Evolutionary conservation across 1,140 invertebrate species (phyloP).

Genomic region (Brachionus asplanchnoidis): DNA sequence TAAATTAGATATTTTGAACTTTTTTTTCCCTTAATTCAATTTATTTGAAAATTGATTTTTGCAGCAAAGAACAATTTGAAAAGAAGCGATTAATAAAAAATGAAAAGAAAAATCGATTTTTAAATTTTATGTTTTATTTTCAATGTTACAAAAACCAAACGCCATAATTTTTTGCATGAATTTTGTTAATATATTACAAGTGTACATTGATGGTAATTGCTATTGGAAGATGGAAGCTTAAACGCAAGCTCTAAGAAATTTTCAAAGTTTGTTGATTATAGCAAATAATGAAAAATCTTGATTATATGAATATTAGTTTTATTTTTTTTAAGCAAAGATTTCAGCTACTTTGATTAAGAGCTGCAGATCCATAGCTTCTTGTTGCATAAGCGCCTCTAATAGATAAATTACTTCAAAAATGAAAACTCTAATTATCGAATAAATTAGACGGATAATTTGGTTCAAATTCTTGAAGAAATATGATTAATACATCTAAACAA

Average conservation of each 20-base stretch:
- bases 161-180: slow-evolving; percentile 31
- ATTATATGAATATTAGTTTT: background rate
- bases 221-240: slow-evolving; percentile 12
- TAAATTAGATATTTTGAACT: background rate
- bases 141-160: background rate
- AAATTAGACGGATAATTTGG: background rate
- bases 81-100: background rate
- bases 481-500: background rate
- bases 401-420: background rate
- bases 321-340: background rate
- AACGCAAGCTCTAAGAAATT: background rate
- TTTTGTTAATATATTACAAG: slow-evolving; percentile 36
- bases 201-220: background rate
- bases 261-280: background rate
- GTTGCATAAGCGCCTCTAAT: background rate
- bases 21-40: background rate
- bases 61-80: background rate
- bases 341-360: background rate
- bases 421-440: background rate
- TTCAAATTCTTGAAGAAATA: background rate
- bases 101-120: background rate
- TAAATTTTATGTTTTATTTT: slow-evolving; percentile 19
- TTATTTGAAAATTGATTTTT: background rate
- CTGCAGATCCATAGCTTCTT: background rate
- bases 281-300: background rate